Percentiles rank a stretch among this genome's conserved stretches.
Evolutionary conservation across 2,888 invertebrate genomes (phyloP).

Genomic region (Lysandra bellargus): DNA sequence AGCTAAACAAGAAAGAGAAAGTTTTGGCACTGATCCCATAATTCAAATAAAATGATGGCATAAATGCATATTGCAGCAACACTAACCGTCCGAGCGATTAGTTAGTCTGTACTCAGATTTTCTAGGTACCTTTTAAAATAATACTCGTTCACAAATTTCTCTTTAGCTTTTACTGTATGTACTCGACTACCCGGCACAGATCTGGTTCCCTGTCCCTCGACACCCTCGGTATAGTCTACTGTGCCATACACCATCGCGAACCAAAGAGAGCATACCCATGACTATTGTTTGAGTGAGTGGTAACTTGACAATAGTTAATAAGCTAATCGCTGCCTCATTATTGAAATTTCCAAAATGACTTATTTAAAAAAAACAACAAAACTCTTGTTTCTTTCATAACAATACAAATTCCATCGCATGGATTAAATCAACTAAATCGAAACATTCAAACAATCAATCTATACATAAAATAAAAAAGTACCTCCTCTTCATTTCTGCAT

Average conservation of each 20-base stretch:
- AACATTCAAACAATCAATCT: constrained; percentile 76
- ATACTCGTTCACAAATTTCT: constrained; percentile 75
- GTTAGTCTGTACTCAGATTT: constrained; percentile 77
- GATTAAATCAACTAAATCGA: constrained; percentile 77
- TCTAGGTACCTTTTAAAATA: constrained; percentile 78
- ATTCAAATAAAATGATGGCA: constrained; percentile 74
- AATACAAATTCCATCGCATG: constrained; percentile 78
- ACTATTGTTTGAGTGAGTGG: constrained; percentile 76
- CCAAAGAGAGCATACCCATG: constrained; percentile 76
- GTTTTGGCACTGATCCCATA: constrained; percentile 80
- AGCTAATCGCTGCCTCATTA: constrained; percentile 76
- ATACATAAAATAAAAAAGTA: constrained; percentile 72
- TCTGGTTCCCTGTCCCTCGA: constrained; percentile 9
- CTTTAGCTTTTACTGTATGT: constrained; percentile 70
- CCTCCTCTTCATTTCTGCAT: constrained; percentile 77
- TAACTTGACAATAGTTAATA: constrained; percentile 70
- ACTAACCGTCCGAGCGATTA: constrained; percentile 64
- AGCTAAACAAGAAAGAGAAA: constrained; percentile 78
- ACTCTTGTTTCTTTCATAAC: constrained; percentile 75
- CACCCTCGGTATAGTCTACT: constrained; percentile 14
- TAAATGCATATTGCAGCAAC: constrained; percentile 79
- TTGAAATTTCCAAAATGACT: constrained; percentile 70
- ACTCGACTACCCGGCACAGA: constrained; percentile 37
- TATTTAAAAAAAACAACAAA: constrained; percentile 76
- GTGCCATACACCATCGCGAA: constrained; percentile 67